A percentile compares a stretch with the other conserved stretches of the same genome.
Evolutionary conservation across 2,888 invertebrate genomes (phyloP).

Genomic region (Perithous albicinctus): DNA sequence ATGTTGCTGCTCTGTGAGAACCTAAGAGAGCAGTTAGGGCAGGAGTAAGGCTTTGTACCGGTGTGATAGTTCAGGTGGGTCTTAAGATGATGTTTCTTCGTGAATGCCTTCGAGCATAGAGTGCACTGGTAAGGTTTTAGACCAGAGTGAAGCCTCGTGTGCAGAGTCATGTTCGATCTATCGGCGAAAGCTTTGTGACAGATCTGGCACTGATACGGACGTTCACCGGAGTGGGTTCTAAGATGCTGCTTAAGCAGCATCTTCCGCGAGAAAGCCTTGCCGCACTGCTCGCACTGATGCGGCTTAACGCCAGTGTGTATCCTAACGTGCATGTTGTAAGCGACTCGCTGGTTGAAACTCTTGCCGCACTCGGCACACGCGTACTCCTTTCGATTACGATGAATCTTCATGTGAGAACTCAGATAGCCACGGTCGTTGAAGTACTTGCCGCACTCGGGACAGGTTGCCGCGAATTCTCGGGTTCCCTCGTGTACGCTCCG

Average conservation of each 20-base stretch:
- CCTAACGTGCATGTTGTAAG: slow-evolving; percentile 94
- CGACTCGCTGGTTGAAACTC: slow-evolving; percentile 94
- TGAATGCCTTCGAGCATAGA: slow-evolving; percentile 91
- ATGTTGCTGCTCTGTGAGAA: slow-evolving; percentile 95
- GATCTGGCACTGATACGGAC: slow-evolving; percentile 92
- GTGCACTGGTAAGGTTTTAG: slow-evolving; percentile 90
- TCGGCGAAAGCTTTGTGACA: slow-evolving; percentile 94
- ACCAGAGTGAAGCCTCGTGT: slow-evolving; percentile 92
- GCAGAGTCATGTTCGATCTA: slow-evolving; percentile 93
- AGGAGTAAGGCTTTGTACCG: slow-evolving; percentile 92
- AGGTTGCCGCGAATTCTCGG: slow-evolving; percentile 91
- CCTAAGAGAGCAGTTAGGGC: slow-evolving; percentile 89
- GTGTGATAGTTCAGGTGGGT: slow-evolving; percentile 94
- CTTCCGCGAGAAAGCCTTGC: slow-evolving; percentile 93
- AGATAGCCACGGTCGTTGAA: slow-evolving; percentile 94
- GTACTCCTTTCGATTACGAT: slow-evolving; percentile 93
- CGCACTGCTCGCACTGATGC: slow-evolving; percentile 91
- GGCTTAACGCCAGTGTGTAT: slow-evolving; percentile 94
- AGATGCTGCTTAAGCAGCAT: slow-evolving; percentile 94
- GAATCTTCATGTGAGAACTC: slow-evolving; percentile 95
- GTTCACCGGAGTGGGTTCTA: slow-evolving; percentile 92
- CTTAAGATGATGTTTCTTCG: slow-evolving; percentile 94
- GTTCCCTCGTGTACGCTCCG: slow-evolving; percentile 92
- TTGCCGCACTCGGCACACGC: slow-evolving; percentile 93
- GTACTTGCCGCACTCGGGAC: slow-evolving; percentile 92